These are phyloP conservation scores for Zaprionus nigranus DNA, from an alignment of 1,140 invertebrate genomes.

Conservation along the genomic window DNA sequence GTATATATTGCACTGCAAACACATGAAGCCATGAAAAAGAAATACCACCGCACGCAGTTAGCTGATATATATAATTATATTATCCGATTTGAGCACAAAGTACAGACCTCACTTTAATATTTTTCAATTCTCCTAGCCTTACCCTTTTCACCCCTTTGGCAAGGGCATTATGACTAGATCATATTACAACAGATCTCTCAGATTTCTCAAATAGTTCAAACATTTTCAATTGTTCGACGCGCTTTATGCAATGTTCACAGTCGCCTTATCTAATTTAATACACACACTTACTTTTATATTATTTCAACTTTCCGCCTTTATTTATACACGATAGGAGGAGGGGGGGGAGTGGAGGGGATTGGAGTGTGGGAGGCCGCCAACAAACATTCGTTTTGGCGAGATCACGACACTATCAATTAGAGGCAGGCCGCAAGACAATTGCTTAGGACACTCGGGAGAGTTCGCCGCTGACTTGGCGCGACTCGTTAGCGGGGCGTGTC, in stretches of 20 bases:
- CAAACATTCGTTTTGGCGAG: conserved; percentile 44
- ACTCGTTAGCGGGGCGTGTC: conserved; percentile 74
- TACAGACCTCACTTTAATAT: too few relatives aligned
- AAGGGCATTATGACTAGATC: conserved; percentile 10
- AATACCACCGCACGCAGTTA: too few relatives aligned
- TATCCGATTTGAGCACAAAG: too few relatives aligned
- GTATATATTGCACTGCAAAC: too few relatives aligned
- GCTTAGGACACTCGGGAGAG: conserved; percentile 60
- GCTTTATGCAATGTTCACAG: conserved; percentile 29
- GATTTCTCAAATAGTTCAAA: conserved; percentile 15
- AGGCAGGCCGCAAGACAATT: conserved; percentile 67
- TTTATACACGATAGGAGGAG: conserved; percentile 11
- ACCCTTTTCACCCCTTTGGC: not conserved
- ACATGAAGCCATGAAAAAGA: too few relatives aligned
- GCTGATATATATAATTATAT: too few relatives aligned
- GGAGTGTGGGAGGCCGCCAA: not conserved
- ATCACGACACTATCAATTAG: conserved; percentile 81
- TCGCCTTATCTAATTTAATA: conserved; percentile 38
- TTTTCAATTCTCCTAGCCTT: not conserved
- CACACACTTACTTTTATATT: conserved; percentile 18
- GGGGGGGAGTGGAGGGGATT: not conserved
- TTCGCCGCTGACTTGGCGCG: not conserved
- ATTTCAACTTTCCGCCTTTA: conserved; percentile 39
- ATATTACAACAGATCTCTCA: conserved; percentile 1
- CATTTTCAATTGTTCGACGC: conserved; percentile 24